Conservation (phyloP, 2,113 vertebrate species). For the Holacanthus passer region DNA sequence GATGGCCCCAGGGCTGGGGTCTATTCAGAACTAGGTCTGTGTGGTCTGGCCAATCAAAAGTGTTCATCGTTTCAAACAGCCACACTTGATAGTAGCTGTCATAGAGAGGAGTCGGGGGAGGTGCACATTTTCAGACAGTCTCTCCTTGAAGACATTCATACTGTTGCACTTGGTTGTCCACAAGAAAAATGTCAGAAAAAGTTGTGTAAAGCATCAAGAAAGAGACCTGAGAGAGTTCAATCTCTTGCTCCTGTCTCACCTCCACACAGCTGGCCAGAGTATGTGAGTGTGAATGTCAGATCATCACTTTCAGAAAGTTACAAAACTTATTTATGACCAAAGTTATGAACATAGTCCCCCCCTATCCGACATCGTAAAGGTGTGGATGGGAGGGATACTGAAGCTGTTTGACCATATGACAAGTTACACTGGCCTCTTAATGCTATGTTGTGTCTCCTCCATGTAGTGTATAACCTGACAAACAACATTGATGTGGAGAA, state of each 20-base stretch:
- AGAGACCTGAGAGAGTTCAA: neutral
- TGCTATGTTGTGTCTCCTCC: neutral
- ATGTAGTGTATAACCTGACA: conserved; percentile 93
- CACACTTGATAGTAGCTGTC: neutral
- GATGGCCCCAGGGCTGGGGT: neutral
- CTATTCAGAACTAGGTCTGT: neutral
- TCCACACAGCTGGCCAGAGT: neutral
- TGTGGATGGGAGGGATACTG: neutral
- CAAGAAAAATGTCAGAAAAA: neutral
- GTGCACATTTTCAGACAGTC: too few species aligned
- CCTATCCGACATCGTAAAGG: neutral
- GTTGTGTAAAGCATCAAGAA: neutral
- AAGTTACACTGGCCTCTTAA: neutral
- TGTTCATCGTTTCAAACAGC: neutral
- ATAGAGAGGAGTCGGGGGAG: neutral
- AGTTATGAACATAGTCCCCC: too few species aligned
- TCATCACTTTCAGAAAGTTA: neutral
- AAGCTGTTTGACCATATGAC: neutral
- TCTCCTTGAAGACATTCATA: neutral
- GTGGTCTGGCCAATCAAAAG: neutral
- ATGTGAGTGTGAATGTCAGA: neutral
- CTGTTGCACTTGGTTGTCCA: neutral
- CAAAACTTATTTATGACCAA: too few species aligned
- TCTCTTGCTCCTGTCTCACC: neutral
- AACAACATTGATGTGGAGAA: conserved; percentile 96